Evolutionary conservation across 1,140 invertebrate genomes (phyloP).

Genomic region (Zaprionus capensis): DNA sequence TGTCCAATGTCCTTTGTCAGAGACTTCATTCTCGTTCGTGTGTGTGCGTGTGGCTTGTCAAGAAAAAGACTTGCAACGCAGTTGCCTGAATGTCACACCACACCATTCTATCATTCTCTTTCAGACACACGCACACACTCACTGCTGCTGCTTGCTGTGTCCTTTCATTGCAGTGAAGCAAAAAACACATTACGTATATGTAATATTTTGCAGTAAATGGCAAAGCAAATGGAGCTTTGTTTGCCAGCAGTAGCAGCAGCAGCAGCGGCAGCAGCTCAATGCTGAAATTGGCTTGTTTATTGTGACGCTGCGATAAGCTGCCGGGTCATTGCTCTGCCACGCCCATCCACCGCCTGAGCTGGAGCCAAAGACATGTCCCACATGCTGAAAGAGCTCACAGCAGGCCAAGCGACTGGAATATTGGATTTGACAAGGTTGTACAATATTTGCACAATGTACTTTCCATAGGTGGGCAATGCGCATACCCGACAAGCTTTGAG

Average conservation of each 20-base stretch:
- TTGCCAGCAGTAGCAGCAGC: constrained; percentile 32
- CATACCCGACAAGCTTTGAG: not conserved
- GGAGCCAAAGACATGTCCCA: constrained; percentile 4
- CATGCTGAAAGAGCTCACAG: constrained; percentile 20
- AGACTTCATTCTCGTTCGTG: constrained; percentile 17
- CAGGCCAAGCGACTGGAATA: constrained; percentile 5
- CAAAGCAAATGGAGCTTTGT: constrained; percentile 70
- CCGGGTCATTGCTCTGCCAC: constrained; percentile 55
- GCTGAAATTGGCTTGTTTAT: constrained; percentile 67
- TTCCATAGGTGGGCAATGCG: not conserved
- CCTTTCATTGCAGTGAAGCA: constrained; percentile 32
- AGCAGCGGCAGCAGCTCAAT: constrained; percentile 30
- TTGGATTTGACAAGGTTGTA: not conserved
- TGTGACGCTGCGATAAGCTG: constrained; percentile 51
- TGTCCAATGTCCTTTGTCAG: constrained; percentile 37
- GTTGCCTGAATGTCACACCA: constrained; percentile 46
- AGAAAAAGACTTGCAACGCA: constrained; percentile 48
- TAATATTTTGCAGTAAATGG: constrained; percentile 63
- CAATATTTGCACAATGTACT: not conserved
- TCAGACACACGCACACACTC: not conserved
- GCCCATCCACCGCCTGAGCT: constrained; percentile 1
- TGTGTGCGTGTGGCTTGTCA: constrained; percentile 20
- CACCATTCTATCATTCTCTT: constrained; percentile 39
- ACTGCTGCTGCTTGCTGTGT: constrained; percentile 1
- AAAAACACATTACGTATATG: constrained; percentile 58